phyloP scores from a whole-genome alignment of 2,113 vertebrate species.

The Calidris pygmaea region DNA sequence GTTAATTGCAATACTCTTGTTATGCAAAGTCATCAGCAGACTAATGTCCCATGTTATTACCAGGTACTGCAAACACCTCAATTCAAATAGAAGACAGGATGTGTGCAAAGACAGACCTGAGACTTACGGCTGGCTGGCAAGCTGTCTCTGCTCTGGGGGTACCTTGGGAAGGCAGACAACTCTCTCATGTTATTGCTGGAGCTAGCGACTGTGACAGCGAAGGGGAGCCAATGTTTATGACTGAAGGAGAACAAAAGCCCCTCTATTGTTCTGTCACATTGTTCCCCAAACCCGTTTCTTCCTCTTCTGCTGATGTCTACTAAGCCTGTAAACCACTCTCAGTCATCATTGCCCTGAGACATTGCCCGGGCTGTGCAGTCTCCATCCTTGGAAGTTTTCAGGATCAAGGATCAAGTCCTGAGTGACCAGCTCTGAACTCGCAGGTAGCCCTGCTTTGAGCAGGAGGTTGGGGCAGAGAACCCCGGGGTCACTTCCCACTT shows the following conservation, averaged over 20 bases:
- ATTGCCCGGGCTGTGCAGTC: background rate
- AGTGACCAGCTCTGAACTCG: background rate
- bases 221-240: background rate
- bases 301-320: background rate
- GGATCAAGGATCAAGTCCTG: background rate
- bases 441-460: background rate
- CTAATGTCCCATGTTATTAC: constrained; percentile 69
- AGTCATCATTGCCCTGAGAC: background rate
- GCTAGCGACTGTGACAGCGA: background rate
- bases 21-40: constrained; percentile 51
- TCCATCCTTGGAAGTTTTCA: background rate
- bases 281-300: background rate
- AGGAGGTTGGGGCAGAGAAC: background rate
- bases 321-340: background rate
- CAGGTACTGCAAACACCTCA: background rate
- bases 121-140: background rate
- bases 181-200: background rate
- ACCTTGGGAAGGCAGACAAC: background rate
- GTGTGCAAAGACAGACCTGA: background rate
- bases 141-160: background rate
- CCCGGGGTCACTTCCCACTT: background rate
- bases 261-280: background rate
- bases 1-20: constrained; percentile 64
- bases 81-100: background rate
- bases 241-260: background rate